Conservation (phyloP, 37 sponge, comb jelly and placozoan genomes). For the Geodia barretti region DNA sequence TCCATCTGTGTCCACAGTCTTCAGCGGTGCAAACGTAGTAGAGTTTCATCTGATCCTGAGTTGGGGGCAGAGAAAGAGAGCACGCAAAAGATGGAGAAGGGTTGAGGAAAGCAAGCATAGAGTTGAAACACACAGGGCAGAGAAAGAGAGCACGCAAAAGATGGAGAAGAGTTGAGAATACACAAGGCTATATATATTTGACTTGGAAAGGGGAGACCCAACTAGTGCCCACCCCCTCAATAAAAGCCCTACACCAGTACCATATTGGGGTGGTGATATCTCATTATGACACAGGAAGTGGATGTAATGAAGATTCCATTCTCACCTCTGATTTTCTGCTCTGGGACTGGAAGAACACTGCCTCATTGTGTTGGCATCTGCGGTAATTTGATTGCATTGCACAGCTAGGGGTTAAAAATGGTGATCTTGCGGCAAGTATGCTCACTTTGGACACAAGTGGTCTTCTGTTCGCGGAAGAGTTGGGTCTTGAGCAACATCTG, state of each 20-base stretch:
- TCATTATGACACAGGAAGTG: too few relatives aligned
- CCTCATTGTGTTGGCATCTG: conserved; percentile 87
- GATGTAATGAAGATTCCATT: too few relatives aligned
- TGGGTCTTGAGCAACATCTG: conserved; percentile 97
- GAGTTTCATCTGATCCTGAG: conserved; percentile 92
- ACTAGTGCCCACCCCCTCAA: too few relatives aligned
- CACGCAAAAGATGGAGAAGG: too few relatives aligned
- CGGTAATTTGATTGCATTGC: neutral
- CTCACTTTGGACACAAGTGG: conserved; percentile 91
- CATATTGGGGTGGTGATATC: too few relatives aligned
- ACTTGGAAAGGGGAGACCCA: too few relatives aligned
- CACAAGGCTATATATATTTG: too few relatives aligned
- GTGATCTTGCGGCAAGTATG: too few relatives aligned
- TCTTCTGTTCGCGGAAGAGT: conserved; percentile 96
- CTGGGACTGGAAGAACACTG: conserved; percentile 98
- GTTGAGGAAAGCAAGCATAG: neutral
- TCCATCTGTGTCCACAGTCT: conserved; percentile 97
- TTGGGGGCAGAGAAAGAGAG: neutral
- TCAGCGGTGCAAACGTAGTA: conserved; percentile 97
- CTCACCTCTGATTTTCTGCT: conserved; percentile 85
- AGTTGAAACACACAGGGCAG: too few relatives aligned
- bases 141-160: too few relatives aligned
- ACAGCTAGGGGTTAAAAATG: too few relatives aligned
- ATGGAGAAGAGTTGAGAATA: neutral
- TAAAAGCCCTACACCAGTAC: too few relatives aligned